These are phyloP conservation scores for Brachionus paranguensis DNA, from an alignment of 1,140 invertebrate genomes.

Conservation along the genomic window DNA sequence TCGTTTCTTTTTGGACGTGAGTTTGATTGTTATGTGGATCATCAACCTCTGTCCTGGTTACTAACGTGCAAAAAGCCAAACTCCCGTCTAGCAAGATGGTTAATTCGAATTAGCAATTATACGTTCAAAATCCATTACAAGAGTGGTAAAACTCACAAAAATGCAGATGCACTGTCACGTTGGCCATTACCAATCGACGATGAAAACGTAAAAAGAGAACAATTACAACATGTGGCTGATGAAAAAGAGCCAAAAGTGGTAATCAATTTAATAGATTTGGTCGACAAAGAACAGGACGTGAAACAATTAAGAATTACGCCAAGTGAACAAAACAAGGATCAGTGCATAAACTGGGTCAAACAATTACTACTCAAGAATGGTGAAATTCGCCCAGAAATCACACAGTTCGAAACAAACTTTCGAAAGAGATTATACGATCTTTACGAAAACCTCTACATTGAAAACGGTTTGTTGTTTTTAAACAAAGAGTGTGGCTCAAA, in stretches of 20 bases:
- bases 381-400: background rate
- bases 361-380: background rate
- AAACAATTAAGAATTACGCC: background rate
- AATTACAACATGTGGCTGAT: background rate
- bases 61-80: conserved; percentile 42
- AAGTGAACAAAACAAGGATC: background rate
- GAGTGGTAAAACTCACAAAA: background rate
- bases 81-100: background rate
- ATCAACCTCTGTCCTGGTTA: conserved; percentile 54
- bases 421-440: background rate
- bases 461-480: background rate
- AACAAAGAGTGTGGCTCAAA: background rate
- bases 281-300: background rate
- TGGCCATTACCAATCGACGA: background rate
- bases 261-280: background rate
- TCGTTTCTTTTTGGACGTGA: conserved; percentile 41
- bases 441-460: background rate
- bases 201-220: background rate
- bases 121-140: background rate
- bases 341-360: background rate
- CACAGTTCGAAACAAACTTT: background rate
- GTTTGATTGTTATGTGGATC: conserved; percentile 49
- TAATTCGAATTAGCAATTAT: background rate
- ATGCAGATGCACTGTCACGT: conserved; percentile 41
- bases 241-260: background rate